Evolutionary conservation across 2,797 vertebrate species (phyloP), one percentile per base, ranked within the genome.

Genomic region (Ceryle rudis): DNA sequence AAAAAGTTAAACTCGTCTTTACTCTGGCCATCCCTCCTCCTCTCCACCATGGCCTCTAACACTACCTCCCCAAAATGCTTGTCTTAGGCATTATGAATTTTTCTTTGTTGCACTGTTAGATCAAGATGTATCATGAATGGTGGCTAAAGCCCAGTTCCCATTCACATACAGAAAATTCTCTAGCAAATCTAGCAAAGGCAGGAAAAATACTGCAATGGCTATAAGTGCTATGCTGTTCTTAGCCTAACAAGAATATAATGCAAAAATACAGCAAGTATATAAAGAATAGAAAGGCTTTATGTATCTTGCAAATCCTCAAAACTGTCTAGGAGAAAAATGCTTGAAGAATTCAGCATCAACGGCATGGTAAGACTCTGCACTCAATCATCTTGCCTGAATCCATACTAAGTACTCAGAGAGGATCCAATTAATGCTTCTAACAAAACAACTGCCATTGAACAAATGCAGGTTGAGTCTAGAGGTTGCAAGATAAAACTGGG

Each of bases 61-160:
- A 54, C 1, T 5, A 1, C 2, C 3, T 54, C 6, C 25, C 9
- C 47, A 66, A 1, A 21, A 21, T 13, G 28, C 25, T 35, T 54
- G 55, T 69, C 22, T 80, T 81, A 2, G 25, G 13, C 10, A 73
- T 35, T 79, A 55, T 61, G 41, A 91, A 25, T 37, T 60, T 79
- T 75, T 18, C 25, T 58, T 31, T 2, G 0, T 5, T 23, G 31
- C 7, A 54, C 11, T 25, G 8, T 0, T 46, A 12, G 31, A 65
- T 20, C 10, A n/a, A 89, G 58, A 19, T 1, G 1, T 2, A 82
- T 35, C 1, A 0, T 5, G 10, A 86, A 57, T 22, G 14, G 12
- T 57, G 28, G 18, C 9, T 28, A 78, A 87, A 83, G 19, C 10
- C 6, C 18, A 72, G 29, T 3, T 70, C 10, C 7, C 19, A 25